These are phyloP conservation scores for Ectemnius cavifrons DNA, from an alignment of 2,888 invertebrate species.

Conservation along the genomic window DNA sequence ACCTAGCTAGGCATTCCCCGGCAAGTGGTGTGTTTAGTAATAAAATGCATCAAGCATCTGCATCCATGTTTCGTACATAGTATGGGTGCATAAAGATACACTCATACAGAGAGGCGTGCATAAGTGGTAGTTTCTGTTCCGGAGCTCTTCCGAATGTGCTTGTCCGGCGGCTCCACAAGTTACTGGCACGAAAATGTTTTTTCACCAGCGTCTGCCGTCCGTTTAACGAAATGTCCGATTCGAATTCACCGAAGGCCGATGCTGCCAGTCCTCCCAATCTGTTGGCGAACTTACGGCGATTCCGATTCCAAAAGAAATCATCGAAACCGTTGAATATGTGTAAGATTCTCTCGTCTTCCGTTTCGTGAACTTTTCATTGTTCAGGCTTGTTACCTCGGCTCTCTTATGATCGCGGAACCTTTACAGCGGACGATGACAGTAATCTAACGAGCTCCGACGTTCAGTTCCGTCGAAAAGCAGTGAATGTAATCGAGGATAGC, in stretches of 20 bases:
- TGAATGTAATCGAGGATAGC: conserved; percentile 74
- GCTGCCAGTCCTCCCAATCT: conserved; percentile 79
- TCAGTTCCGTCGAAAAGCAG: conserved; percentile 65
- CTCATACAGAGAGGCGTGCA: too few relatives aligned
- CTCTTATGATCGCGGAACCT: too few relatives aligned
- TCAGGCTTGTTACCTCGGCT: conserved; percentile 12
- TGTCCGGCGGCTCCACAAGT: conserved; percentile 52
- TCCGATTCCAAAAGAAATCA: conserved; percentile 84
- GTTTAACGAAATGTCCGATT: conserved; percentile 72
- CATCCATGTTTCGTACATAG: too few relatives aligned
- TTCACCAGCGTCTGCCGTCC: conserved; percentile 51
- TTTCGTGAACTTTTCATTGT: conserved; percentile 7
- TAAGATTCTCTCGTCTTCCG: conserved; percentile 49
- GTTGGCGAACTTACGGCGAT: conserved; percentile 83
- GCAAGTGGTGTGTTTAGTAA: too few relatives aligned
- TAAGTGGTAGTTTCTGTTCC: conserved; percentile 16
- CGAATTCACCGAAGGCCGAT: conserved; percentile 73
- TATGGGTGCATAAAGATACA: too few relatives aligned
- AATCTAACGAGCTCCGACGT: conserved; percentile 65
- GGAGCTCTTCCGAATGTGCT: conserved; percentile 52
- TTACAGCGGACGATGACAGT: conserved; percentile 75
- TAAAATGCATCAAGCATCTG: too few relatives aligned
- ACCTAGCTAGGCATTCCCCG: conserved; percentile 3
- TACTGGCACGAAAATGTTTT: conserved; percentile 51
- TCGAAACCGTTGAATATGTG: conserved; percentile 69